These are phyloP conservation scores for Intellagama lesueurii DNA, from an alignment of 2,797 vertebrate genomes.

Conservation along the genomic window DNA sequence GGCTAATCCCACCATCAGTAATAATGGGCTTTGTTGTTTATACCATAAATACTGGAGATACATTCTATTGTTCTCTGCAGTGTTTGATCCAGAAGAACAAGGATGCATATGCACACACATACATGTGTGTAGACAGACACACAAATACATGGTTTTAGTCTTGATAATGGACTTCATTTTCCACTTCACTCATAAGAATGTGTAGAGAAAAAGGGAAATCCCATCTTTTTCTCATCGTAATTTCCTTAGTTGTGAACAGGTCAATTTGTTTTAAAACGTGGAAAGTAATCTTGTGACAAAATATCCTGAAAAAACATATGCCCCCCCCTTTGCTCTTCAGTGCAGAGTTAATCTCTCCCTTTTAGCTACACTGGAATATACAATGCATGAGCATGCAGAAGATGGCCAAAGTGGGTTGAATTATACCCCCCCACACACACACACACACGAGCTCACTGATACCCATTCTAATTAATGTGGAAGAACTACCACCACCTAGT, in stretches of 20 bases:
- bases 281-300: background rate
- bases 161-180: background rate
- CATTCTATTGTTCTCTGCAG: background rate
- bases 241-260: background rate
- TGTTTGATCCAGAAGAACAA: background rate
- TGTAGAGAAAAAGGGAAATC: background rate
- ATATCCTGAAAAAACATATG: background rate
- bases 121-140: background rate
- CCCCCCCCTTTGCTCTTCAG: background rate
- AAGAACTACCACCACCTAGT: conserved; percentile 40
- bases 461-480: conserved; percentile 28
- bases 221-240: background rate
- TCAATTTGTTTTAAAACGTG: background rate
- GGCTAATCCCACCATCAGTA: background rate
- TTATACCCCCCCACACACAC: background rate
- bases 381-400: background rate
- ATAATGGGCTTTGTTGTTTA: background rate
- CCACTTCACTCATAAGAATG: background rate
- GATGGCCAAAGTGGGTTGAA: background rate
- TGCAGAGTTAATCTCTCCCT: background rate
- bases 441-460: background rate
- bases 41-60: background rate
- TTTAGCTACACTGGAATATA: background rate
- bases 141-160: background rate
- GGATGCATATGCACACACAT: background rate